Evolutionary conservation across 2,888 invertebrate genomes (phyloP).

Genomic region (Ormyrus pomaceus): DNA sequence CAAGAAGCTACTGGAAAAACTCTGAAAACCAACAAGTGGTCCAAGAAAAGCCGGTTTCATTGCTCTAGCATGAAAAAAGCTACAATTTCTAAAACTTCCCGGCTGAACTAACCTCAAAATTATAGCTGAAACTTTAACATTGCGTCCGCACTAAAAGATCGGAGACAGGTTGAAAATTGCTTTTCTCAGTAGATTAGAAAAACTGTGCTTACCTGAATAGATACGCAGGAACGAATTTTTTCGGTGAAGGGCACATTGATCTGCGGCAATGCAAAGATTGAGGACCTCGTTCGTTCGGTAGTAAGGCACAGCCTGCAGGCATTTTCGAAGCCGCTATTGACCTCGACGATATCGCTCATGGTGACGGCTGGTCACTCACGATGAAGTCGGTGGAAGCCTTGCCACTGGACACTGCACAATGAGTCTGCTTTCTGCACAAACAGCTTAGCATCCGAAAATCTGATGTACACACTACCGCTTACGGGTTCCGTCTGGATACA

Average conservation of each 20-base stretch:
- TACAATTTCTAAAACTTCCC: too few species aligned
- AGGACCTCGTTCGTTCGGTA: slow-evolving; percentile 79
- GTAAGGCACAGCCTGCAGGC: slow-evolving; percentile 82
- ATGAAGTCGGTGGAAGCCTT: too few species aligned
- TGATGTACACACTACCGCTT: too few species aligned
- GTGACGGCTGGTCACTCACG: background rate
- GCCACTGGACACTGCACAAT: too few species aligned
- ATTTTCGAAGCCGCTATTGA: slow-evolving; percentile 68
- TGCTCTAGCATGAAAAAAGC: too few species aligned
- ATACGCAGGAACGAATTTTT: slow-evolving; percentile 82
- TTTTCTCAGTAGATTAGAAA: too few species aligned
- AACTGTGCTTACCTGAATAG: slow-evolving; percentile 78
- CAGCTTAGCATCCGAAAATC: too few species aligned
- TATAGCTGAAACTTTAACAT: slow-evolving; percentile 53
- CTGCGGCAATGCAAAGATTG: slow-evolving; percentile 79
- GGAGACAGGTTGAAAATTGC: too few species aligned
- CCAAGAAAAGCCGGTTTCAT: background rate
- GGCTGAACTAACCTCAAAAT: background rate
- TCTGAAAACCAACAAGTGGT: background rate
- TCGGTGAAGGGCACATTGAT: slow-evolving; percentile 77
- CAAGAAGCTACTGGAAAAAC: background rate
- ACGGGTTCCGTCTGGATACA: too few species aligned
- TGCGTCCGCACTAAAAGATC: too few species aligned
- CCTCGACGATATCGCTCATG: slow-evolving; percentile 50
- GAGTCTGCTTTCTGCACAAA: too few species aligned